Evolutionary conservation across 2,113 vertebrate genomes (phyloP), one percentile per base, ranked within the genome.

Genomic region (Melanerpes aurifrons): DNA sequence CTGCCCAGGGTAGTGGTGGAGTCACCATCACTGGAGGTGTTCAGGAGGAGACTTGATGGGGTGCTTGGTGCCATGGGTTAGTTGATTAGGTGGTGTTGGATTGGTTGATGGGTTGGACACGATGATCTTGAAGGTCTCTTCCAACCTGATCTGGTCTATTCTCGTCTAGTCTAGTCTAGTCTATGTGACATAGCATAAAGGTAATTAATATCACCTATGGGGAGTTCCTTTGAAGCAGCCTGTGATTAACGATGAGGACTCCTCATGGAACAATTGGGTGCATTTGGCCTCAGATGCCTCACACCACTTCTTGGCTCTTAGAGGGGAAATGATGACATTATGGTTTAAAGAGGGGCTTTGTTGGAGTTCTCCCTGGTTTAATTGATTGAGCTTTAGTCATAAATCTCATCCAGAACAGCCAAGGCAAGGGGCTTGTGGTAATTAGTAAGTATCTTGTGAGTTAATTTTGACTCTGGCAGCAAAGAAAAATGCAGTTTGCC

Each of bases 231-330:
- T 94, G 89, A 96, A 91, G 35, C 79, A 94, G 54, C 47, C 72
- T 96, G 80, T 96, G 95, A 95, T 97, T 97, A 97, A 97, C 96
- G 43, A 32, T 35, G 89, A 73, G 71, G 53, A 90, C 96, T 97
- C 97, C 73, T 94, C 12, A 3, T 77, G 77, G 72, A 97, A 96
- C 82, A 96, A 64, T 95, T 91, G 94, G 75, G 74, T 95, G 92
- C 96, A 93, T 97, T 96, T 97, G 86, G 91, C 94, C 95, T 95
- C 53, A 54, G 90, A 70, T 96, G 66, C 88, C 72, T 94, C 53
- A 73, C 37, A 7, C 22, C 6, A 14, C 29, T 89, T 72, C 43
- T 32, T 31, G 43, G 74, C 86, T 63, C 57, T 70, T 22, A 58
- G 50, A 22, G 79, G 80, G 32, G 5, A 71, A 40, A 35, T 58